Conservation (phyloP, 2,888 invertebrate species). For the Dioctria rufipes region DNA sequence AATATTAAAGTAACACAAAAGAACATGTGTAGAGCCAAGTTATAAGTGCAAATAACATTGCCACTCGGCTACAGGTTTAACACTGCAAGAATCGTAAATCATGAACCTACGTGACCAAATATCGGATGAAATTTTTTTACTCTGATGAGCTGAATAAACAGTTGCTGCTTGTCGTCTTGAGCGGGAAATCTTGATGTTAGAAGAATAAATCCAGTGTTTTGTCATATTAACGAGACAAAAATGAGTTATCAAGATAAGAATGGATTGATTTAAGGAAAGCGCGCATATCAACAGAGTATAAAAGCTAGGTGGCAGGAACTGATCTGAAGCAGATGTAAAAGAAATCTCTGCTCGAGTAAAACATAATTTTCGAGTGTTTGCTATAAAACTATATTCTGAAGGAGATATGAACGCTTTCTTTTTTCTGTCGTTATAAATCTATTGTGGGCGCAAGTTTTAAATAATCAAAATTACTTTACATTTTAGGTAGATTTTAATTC, state of each 20-base stretch:
- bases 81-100: slow-evolving; percentile 23
- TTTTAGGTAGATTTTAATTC: background rate
- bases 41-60: background rate
- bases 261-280: slow-evolving; percentile 46
- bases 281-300: slow-evolving; percentile 22
- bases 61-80: background rate
- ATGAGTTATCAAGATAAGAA: slow-evolving; percentile 40
- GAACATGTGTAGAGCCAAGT: background rate
- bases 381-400: background rate
- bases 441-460: background rate
- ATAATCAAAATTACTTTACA: background rate
- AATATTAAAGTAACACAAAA: no score
- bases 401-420: background rate
- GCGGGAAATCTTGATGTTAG: slow-evolving; percentile 1
- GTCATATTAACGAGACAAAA: slow-evolving; percentile 1
- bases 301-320: background rate
- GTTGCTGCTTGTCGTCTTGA: background rate
- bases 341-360: slow-evolving; percentile 50
- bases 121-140: slow-evolving; percentile 40
- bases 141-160: slow-evolving; percentile 36
- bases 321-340: slow-evolving; percentile 29
- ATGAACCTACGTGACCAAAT: slow-evolving; percentile 37
- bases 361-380: slow-evolving; percentile 20
- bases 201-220: slow-evolving; percentile 24
- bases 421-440: background rate